A percentile compares a stretch with the other conserved stretches of the same genome.
Evolutionary conservation across 2,797 vertebrate genomes (phyloP).

Genomic region (Caiman crocodilus): DNA sequence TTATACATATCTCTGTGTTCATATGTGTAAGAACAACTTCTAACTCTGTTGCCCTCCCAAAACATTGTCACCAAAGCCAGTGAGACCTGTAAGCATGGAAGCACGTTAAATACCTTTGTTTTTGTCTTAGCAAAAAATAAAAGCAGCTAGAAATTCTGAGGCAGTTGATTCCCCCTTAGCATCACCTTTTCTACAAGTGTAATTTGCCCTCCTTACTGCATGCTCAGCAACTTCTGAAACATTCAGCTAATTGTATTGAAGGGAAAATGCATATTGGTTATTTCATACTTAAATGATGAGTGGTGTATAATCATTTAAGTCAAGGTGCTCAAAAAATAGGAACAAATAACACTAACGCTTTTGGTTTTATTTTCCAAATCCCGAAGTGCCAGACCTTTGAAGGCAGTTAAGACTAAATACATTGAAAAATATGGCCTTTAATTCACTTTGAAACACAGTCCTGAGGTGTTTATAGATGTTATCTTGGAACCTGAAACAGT

Average conservation of each 20-base stretch:
- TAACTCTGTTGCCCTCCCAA: background rate
- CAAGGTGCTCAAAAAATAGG: background rate
- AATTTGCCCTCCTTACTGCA: background rate
- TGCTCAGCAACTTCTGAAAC: background rate
- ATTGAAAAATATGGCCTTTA: too few relatives aligned
- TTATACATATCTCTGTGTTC: background rate
- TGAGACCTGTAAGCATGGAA: background rate
- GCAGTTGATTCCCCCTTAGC: background rate
- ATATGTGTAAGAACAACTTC: background rate
- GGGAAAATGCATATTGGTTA: background rate
- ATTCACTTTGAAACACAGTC: too few relatives aligned
- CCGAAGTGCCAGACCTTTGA: background rate
- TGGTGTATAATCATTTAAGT: accelerated
- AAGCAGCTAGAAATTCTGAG: background rate
- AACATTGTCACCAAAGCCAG: background rate
- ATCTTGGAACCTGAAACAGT: background rate
- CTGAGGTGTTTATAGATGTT: background rate
- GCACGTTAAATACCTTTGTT: background rate
- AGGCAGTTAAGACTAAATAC: too few relatives aligned
- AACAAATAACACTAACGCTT: background rate
- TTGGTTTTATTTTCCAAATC: background rate
- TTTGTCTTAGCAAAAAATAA: background rate
- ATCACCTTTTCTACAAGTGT: background rate
- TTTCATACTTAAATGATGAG: background rate
- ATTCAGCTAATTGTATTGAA: background rate